Evolutionary conservation across 2,888 invertebrate genomes (phyloP).

Genomic region (Ichneumoninae sp.): DNA sequence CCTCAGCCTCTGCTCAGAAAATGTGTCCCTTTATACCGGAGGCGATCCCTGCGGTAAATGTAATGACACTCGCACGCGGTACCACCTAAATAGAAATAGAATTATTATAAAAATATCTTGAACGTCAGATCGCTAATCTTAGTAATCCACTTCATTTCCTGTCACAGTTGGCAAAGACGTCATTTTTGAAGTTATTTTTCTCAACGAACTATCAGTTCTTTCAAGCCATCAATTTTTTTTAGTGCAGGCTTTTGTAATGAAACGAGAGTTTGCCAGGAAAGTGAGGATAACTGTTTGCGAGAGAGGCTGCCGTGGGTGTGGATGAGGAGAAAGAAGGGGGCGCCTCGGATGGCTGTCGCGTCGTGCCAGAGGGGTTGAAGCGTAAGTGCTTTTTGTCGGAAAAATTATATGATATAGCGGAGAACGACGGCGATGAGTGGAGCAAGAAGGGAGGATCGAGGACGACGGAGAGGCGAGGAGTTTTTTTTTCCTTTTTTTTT

Average conservation of each 20-base stretch:
- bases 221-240: slow-evolving; percentile 8
- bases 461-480: slow-evolving; percentile 71
- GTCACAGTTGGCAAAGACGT: neutral
- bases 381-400: slow-evolving; percentile 83
- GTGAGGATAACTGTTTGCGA: slow-evolving; percentile 71
- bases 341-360: slow-evolving; percentile 62
- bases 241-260: slow-evolving; percentile 14
- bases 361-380: slow-evolving; percentile 67
- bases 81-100: neutral
- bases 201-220: neutral
- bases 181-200: neutral
- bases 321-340: slow-evolving; percentile 60
- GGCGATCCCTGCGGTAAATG: no score
- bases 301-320: slow-evolving; percentile 61
- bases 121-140: neutral
- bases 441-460: slow-evolving; percentile 47
- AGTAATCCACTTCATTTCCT: neutral
- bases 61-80: no score
- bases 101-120: neutral
- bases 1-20: no score
- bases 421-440: slow-evolving; percentile 61
- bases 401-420: slow-evolving; percentile 82
- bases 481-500: slow-evolving; percentile 69
- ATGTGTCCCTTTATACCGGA: no score
- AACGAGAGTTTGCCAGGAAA: slow-evolving; percentile 54